These are phyloP conservation scores for Macquaria ambigua DNA, from an alignment of 2,113 vertebrate genomes.

Conservation along the genomic window DNA sequence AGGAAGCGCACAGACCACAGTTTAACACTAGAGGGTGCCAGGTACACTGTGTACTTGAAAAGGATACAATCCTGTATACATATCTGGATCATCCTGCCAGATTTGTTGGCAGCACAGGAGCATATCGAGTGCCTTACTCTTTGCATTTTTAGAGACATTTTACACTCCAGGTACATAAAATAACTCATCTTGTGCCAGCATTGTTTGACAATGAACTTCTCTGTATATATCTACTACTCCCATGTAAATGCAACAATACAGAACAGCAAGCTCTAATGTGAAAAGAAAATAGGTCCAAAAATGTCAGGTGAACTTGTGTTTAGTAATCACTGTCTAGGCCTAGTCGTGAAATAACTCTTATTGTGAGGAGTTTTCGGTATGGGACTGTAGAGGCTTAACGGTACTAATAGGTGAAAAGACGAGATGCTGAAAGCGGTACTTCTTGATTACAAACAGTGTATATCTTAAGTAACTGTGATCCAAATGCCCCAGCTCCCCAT, in stretches of 20 bases:
- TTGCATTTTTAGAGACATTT: conserved; percentile 47
- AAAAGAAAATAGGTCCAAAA: conserved; percentile 77
- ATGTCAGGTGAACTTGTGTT: conserved; percentile 61
- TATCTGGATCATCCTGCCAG: conserved; percentile 14
- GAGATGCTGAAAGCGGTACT: conserved; percentile 76
- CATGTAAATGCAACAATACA: conserved; percentile 66
- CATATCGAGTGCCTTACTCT: conserved; percentile 68
- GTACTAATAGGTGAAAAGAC: conserved; percentile 66
- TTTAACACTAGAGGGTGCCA: conserved; percentile 63
- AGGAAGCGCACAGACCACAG: conserved; percentile 40
- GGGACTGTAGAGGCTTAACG: conserved; percentile 60
- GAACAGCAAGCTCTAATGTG: conserved; percentile 75
- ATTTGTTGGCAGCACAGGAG: conserved; percentile 33
- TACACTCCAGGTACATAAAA: conserved; percentile 71
- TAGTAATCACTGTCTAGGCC: conserved; percentile 64
- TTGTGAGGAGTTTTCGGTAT: conserved; percentile 50
- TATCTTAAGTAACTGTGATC: conserved; percentile 74
- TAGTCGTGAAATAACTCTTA: conserved; percentile 45
- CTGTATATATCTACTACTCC: conserved; percentile 65
- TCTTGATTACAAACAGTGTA: conserved; percentile 66
- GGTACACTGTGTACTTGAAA: conserved; percentile 59
- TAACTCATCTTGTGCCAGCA: conserved; percentile 35
- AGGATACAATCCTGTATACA: conserved; percentile 45
- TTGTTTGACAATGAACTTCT: conserved; percentile 73
- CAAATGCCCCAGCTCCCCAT: conserved; percentile 57